Base-by-base conservation (phyloP, 2,113 vertebrate genomes). In the Delphinus delphis region DNA sequence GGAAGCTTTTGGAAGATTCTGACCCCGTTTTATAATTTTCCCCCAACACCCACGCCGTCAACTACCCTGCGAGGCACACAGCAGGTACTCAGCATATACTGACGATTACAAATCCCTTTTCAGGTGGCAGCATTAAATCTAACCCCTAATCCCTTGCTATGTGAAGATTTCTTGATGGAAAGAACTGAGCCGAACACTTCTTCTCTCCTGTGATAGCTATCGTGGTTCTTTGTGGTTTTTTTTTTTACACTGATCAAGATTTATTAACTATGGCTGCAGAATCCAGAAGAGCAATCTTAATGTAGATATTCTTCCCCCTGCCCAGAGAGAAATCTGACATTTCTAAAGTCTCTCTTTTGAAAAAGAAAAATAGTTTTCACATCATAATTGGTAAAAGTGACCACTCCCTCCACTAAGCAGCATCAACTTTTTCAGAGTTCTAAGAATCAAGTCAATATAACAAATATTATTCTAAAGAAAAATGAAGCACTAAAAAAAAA, bases 251-350 rank as follows among this genome's bases (percentile, higher is more conserved):
- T 65, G 68, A n/a, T 81, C 36, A 70, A 86, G 10, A 44, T 77
- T 41, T 85, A 65, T 77, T 80, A 62, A 31, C 55, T 44, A 33
- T 11, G 55, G 65, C 14, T 6, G 23, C 41, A 94, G 73, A 94
- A 63, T 73, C 85, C 26, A 73, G 60, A 94, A 81, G 14, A 88
- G 53, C 65, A 38, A 88, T 53, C 17, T 65, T 38, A 76, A 38
- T 17, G 70, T 17, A 71, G n/a, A 73, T 58, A 23, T 18, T 76
- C 25, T 55, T 38, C 47, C 44, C 3, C 9, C 17, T 2, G 6
- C 15, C 58, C 26, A 63, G 44, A 84, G 68, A 93, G 68, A 76
- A 93, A 85, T 38, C 23, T 82, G n/a, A 76, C 44, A 41, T 93
- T 85, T 85, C 76, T 4, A 14, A 74, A 92, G 55, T 53, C 8